These are phyloP conservation scores for Acleris cristana DNA, from an alignment of 2,888 invertebrate genomes.

Conservation along the genomic window DNA sequence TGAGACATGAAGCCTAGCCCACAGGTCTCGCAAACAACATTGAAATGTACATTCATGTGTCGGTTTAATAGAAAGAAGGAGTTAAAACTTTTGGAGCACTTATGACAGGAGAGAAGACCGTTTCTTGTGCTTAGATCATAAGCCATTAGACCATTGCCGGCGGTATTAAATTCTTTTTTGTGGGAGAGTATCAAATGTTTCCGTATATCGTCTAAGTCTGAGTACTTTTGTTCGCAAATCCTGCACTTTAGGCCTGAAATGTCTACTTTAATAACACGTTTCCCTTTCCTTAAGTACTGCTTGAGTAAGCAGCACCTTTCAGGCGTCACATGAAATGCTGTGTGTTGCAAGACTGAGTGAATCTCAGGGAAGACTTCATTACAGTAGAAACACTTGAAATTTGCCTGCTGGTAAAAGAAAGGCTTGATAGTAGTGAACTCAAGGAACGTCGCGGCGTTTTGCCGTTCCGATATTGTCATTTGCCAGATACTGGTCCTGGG, in stretches of 20 bases:
- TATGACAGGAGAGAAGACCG: conserved; percentile 68
- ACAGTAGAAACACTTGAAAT: conserved; percentile 78
- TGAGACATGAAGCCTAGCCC: conserved; percentile 76
- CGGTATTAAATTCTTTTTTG: conserved; percentile 72
- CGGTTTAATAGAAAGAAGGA: conserved; percentile 72
- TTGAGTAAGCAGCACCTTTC: conserved; percentile 65
- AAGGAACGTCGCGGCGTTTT: conserved; percentile 74
- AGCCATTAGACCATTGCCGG: conserved; percentile 74
- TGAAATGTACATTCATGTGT: conserved; percentile 78
- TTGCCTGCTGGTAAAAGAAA: conserved; percentile 75
- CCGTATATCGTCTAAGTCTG: conserved; percentile 68
- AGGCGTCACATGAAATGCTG: conserved; percentile 57
- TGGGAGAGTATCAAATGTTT: conserved; percentile 63
- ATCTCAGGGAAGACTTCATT: conserved; percentile 72
- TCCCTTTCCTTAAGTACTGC: conserved; percentile 70
- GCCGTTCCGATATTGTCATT: conserved; percentile 75
- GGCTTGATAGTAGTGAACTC: conserved; percentile 71
- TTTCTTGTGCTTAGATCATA: conserved; percentile 64
- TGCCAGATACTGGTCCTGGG: conserved; percentile 75
- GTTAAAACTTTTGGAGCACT: conserved; percentile 70
- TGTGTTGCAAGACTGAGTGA: conserved; percentile 65
- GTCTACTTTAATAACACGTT: conserved; percentile 75
- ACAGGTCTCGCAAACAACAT: conserved; percentile 75
- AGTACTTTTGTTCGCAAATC: conserved; percentile 68
- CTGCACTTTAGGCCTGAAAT: conserved; percentile 71